These are phyloP conservation scores for Manduca sexta DNA, from an alignment of 1,140 invertebrate species.

Conservation along the genomic window DNA sequence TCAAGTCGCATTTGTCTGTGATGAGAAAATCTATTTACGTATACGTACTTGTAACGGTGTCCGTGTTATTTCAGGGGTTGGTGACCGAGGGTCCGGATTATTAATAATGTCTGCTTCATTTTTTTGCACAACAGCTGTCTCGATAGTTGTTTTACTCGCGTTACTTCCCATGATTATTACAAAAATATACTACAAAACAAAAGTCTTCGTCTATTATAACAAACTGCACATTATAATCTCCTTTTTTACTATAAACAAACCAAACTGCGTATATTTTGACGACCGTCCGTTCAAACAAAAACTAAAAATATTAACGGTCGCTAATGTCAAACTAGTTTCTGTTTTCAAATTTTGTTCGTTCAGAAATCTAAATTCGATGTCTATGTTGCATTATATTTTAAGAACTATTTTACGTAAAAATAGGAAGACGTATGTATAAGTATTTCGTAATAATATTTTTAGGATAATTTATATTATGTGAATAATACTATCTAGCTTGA, in stretches of 20 bases:
- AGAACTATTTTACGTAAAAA: no score
- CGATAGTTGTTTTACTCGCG: slow-evolving; percentile 44
- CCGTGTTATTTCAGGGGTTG: slow-evolving; percentile 60
- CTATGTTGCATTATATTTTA: no score
- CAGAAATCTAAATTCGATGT: slow-evolving; percentile 1
- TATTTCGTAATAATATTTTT: no score
- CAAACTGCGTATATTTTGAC: slow-evolving; percentile 6
- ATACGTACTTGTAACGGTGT: slow-evolving; percentile 58
- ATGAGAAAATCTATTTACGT: no score
- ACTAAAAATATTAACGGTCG: slow-evolving; percentile 56
- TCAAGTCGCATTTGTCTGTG: no score
- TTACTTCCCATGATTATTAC: slow-evolving; percentile 52
- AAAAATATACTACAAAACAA: not conserved
- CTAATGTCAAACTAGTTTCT: slow-evolving; percentile 47
- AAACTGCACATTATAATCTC: slow-evolving; percentile 6
- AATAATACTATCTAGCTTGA: no score
- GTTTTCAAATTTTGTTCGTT: slow-evolving; percentile 37
- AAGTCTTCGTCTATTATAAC: not conserved
- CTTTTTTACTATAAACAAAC: not conserved
- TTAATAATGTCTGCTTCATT: slow-evolving; percentile 35
- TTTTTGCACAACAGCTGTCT: slow-evolving; percentile 37
- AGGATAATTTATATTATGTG: no score
- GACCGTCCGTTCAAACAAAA: slow-evolving; percentile 21
- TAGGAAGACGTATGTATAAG: no score
- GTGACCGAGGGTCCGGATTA: slow-evolving; percentile 63